Base-by-base conservation (phyloP, 30 jellyfish, hydroid and myxozoan species). In the Aurelia aurita complex sp. Pacific region DNA sequence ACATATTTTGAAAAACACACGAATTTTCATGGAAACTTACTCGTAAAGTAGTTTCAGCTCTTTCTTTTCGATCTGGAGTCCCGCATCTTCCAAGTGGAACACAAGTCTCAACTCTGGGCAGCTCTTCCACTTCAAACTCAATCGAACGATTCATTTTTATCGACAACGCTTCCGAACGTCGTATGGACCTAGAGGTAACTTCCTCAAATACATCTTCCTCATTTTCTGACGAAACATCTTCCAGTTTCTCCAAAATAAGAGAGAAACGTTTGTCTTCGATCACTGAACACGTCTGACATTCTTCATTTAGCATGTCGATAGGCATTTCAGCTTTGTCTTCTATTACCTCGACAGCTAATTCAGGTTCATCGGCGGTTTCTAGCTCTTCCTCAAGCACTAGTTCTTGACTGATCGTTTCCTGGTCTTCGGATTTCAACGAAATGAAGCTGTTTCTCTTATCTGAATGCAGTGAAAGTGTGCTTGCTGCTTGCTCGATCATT, bases 21-120 rank as follows among this genome's bases (percentile, higher is more conserved):
- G 40, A 66, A 66, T 23, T 38, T 4, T 29, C 29, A 14, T 0
- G 40, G 23, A 15, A 3, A 73, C 93, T 53, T 64, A 84, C 93
- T 83, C 93, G 51, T 35, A 84, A 81, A 15, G 93, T 73, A 2
- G 93, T 84, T 63, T 84, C 93, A 23, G 84, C 85, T 75, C 93
- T 74, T 46, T 79, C 89, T 65, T 55, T 84, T 55, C 57, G 64
- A 73, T 84, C 93, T 10, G 93, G 85, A 32, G 82, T 69, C 16
- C 87, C 78, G 40, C 68, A 68, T 67, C 93, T 84, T 9, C 73
- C 93, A 1, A 62, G 67, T 11, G 87, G 50, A 18, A 18, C 79
- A 62, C 29, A 40, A 43, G 18, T 66, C n/a, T 61, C 84, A 2
- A 70, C 67, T 64, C 75, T 61, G 3, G 93, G 93, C 79, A 60